Evolutionary conservation across 2,797 vertebrate genomes (phyloP).

Genomic region (Choloepus didactylus): DNA sequence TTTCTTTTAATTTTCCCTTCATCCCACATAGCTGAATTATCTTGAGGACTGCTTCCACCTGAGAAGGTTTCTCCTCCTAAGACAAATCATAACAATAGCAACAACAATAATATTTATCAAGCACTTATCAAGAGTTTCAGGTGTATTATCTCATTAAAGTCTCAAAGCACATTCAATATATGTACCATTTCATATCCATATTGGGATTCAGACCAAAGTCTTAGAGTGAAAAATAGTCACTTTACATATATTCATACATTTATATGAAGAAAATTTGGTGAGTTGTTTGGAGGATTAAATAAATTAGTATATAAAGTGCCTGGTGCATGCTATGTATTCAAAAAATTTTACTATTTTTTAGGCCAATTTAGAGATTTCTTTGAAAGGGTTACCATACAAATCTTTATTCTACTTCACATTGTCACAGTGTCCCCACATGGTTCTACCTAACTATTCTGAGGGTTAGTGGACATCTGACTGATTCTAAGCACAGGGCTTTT

Average conservation of each 20-base stretch:
- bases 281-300: neutral
- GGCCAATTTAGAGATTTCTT: neutral
- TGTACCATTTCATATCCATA: too few species aligned
- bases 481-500: neutral
- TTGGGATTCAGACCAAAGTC: neutral
- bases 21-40: neutral
- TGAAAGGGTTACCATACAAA: neutral
- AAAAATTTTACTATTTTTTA: neutral
- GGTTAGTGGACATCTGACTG: neutral
- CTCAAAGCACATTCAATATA: fast-evolving
- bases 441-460: too few species aligned
- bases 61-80: neutral
- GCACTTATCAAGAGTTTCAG: neutral
- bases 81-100: too few species aligned
- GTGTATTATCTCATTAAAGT: neutral
- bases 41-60: neutral
- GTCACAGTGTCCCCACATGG: too few species aligned
- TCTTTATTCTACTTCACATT: neutral
- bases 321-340: fast-evolving
- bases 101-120: neutral
- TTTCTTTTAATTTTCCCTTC: neutral
- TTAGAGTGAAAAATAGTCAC: neutral
- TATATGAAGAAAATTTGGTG: neutral
- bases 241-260: fast-evolving
- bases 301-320: fast-evolving